Percentiles rank a stretch among this genome's conserved stretches.
phyloP scores from a whole-genome alignment of 2,888 invertebrate genomes.

The Agonopterix alstromeriana region DNA sequence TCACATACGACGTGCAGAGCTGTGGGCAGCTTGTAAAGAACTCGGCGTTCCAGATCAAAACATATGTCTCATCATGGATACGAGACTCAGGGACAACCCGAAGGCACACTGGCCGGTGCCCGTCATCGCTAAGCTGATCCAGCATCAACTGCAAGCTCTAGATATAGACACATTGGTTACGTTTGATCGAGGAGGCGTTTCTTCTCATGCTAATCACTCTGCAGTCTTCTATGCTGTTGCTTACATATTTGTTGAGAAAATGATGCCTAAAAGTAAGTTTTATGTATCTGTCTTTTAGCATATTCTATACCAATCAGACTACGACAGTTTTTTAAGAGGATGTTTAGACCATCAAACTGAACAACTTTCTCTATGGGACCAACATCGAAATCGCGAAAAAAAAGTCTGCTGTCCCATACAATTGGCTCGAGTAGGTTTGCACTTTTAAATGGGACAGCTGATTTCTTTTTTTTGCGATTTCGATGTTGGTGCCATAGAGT shows the following conservation, averaged over 20 bases:
- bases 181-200: constrained; percentile 96
- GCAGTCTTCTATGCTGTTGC: constrained; percentile 89
- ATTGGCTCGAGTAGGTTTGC: too few species aligned
- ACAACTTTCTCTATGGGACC: too few species aligned
- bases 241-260: constrained; percentile 84
- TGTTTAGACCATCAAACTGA: too few species aligned
- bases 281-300: neutral
- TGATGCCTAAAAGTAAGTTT: constrained; percentile 82
- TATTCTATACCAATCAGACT: too few species aligned
- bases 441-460: too few species aligned
- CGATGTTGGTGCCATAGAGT: too few species aligned
- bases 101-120: constrained; percentile 83
- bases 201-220: constrained; percentile 94
- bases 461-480: too few species aligned
- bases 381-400: too few species aligned
- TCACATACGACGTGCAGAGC: constrained; percentile 82
- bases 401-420: too few species aligned
- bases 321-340: too few species aligned
- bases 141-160: constrained; percentile 81
- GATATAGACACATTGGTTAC: constrained; percentile 91
- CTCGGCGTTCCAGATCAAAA: constrained; percentile 88
- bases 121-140: constrained; percentile 58
- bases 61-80: constrained; percentile 83
- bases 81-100: constrained; percentile 86
- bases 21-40: constrained; percentile 86